Evolutionary conservation across 2,797 vertebrate genomes (phyloP).

Genomic region (Distichodus sexfasciatus): DNA sequence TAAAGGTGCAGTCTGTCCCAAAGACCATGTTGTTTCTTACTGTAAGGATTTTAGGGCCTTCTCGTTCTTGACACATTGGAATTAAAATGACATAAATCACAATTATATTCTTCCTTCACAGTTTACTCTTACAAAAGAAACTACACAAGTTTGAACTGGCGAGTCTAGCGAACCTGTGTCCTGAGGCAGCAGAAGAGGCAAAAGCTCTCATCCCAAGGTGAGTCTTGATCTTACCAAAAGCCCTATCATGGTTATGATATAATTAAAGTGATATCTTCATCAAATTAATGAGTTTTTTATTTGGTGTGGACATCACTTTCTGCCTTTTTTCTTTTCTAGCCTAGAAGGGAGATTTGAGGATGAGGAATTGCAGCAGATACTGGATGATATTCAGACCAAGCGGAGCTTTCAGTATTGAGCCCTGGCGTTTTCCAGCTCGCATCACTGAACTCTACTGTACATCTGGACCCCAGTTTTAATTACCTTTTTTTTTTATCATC

Average conservation of each 20-base stretch:
- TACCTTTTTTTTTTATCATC: too few species aligned
- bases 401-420: slow-evolving; percentile 93
- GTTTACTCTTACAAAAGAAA: slow-evolving; percentile 95
- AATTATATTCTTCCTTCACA: slow-evolving; percentile 46
- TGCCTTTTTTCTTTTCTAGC: slow-evolving; percentile 60
- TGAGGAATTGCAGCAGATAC: slow-evolving; percentile 94
- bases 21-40: too few species aligned
- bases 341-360: slow-evolving; percentile 95
- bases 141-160: slow-evolving; percentile 95
- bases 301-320: not conserved
- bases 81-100: too few species aligned
- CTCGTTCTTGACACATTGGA: too few species aligned
- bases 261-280: not conserved
- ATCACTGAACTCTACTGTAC: too few species aligned
- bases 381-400: slow-evolving; percentile 97
- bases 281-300: not conserved
- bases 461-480: too few species aligned
- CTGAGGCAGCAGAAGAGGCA: slow-evolving; percentile 93
- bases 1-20: not conserved
- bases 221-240: slow-evolving; percentile 40
- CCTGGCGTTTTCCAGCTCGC: too few species aligned
- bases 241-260: not conserved
- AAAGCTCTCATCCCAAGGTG: slow-evolving; percentile 96
- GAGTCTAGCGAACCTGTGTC: slow-evolving; percentile 94
- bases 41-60: too few species aligned